Evolutionary conservation across 2,888 invertebrate genomes (phyloP), one percentile per base, ranked within the genome.

Genomic region (Dyspetes luteomarginatus): DNA sequence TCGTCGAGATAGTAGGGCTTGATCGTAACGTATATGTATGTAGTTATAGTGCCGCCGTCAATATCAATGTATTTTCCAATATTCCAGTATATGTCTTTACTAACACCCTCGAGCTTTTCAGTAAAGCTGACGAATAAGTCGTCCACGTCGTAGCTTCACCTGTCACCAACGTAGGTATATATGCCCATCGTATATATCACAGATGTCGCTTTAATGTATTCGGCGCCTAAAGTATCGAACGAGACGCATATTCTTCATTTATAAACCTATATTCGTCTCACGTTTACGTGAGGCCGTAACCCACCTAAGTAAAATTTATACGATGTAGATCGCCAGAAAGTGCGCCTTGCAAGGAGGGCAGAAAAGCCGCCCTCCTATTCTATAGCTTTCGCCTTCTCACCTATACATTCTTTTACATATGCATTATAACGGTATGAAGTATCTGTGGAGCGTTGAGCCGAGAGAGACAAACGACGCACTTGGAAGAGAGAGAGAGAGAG

Each of bases 141-240:
- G 55, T 68, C 75, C 45, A 28, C 68, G 52, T 45, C 24, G 58
- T 72, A 62, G 72, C 60, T 75, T 73, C 68, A 73, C 48, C 60
- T 65, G 67, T 75, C 75, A 62, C 58, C 58, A 50, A 65, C 65
- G 65, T n/a, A 56, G 7, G 36, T 36, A 36, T 36, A 36, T 3
- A 62, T 28, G 9, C 60, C 3, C n/a, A n/a, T n/a, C 19, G 58
- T 41, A 67, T 43, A 9, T 56, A 3, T 12, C 43, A 48, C 84
- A 87, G 87, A 87, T 87, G 69, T 79, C 48, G 41, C 73, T 48
- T 71, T 88, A 87, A 88, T 88, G 86, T 87, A 88, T 87, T 87
- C 88, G 88, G 88, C 88, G 88, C 88, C 88, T 64, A 68, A 60
- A 75, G 76, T 88, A 87, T 88, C 85, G 88, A 86, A 81, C 80